Evolutionary conservation across 2,888 invertebrate species (phyloP), one percentile per base, ranked within the genome.

Genomic region (Xestoiulus laeticollis): DNA sequence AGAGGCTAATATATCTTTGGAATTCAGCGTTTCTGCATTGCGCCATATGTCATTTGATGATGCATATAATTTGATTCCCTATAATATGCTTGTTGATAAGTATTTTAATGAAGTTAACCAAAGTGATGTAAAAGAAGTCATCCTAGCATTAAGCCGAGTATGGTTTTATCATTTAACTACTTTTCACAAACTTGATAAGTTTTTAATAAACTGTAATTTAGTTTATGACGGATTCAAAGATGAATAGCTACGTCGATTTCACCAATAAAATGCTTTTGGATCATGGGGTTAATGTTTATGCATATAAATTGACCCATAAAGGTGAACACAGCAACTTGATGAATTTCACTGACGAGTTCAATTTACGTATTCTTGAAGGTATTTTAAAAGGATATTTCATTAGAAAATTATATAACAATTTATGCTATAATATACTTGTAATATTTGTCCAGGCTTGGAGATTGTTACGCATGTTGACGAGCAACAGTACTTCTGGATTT

Each of bases 391-490:
- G 6, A 1, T 38, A 16, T 19, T 19, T 53, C 16, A 3, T 53
- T 53, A n/a, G 19, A 38, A 0, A 38, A 5, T 53, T 16, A 53
- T 53, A 53, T 53, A 19, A 16, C n/a, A 22, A n/a, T 59, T 19
- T 22, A n/a, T 22, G 33, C 12, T 19, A 4, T 19, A 19, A 48
- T 48, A 48, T 14, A 1, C 0, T 12, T 32, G n/a, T 33, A 59
- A 6, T 30, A 68, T 86, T 30, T 59, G 16, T 33, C 14, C 33
- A 86, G 86, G 48, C n/a, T 33, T 68, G 32, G 30, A 22, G 1
- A 86, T 86, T 1, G 86, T 86, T 16, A 32, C 14, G 8, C 86
- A 86, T 32, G 53, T 30, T 4, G 86, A 86, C 32, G 86, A 86
- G 12, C 68, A 68, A 4, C 86, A 86, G 26, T 86, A 86, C 19